Percentiles rank a stretch among this genome's conserved stretches.
These are phyloP conservation scores for Simalia tracyae DNA, from an alignment of 2,797 vertebrate genomes.

Conservation along the genomic window DNA sequence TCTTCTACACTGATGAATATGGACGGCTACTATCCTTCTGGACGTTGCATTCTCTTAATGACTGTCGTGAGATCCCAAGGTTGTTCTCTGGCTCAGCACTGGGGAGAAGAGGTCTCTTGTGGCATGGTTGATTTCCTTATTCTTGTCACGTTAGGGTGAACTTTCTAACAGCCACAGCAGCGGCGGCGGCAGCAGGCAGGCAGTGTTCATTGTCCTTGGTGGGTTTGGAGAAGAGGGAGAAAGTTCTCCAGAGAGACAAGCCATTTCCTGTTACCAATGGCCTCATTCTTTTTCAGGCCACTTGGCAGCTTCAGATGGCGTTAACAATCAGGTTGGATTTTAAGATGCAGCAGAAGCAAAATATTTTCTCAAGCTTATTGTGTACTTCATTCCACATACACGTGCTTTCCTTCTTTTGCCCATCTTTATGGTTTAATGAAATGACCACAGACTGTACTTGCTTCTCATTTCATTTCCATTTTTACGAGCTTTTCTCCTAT, in stretches of 20 bases:
- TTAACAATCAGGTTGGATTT: background rate
- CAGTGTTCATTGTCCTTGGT: background rate
- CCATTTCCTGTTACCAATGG: background rate
- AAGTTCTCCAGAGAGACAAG: background rate
- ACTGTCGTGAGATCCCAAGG: background rate
- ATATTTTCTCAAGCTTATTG: background rate
- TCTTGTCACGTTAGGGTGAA: slow-evolving; percentile 11
- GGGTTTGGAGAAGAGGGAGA: background rate
- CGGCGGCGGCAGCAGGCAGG: background rate
- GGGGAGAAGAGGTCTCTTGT: background rate
- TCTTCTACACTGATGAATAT: background rate
- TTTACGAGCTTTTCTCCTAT: background rate
- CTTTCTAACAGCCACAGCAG: background rate
- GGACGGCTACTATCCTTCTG: background rate
- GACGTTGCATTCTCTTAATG: background rate
- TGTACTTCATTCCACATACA: background rate
- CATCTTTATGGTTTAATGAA: background rate
- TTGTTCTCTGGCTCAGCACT: background rate
- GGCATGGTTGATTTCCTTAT: background rate
- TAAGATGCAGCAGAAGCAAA: background rate
- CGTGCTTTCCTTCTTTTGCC: background rate
- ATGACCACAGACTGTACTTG: background rate
- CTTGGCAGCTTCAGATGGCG: background rate
- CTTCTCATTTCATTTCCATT: background rate
- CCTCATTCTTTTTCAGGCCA: background rate